Base-by-base conservation (phyloP, 2,113 vertebrate species). In the Neotoma lepida region DNA sequence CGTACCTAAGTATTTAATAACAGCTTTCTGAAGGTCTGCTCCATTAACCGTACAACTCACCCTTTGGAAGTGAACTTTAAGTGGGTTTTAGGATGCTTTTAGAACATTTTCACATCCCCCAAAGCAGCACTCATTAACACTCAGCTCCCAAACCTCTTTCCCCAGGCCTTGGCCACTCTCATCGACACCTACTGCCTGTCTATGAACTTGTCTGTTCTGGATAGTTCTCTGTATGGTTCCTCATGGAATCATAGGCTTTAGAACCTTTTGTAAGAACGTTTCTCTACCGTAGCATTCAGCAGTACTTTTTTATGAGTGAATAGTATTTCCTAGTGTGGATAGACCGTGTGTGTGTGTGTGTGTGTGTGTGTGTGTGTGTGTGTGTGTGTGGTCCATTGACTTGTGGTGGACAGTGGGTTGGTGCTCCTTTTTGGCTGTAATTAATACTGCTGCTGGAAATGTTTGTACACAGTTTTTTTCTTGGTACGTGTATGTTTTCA, bases 31-130 rank as follows among this genome's bases (percentile, higher is more conserved):
- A 86, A 51, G 64, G 49, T 88, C 12, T 10, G 39, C 51, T 41
- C 73, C 90, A 22, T 22, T 51, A 76, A 46, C 44, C 18, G 0
- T 58, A 46, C 26, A 80, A 9, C n/a, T 80, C n/a, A 54, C 4
- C 33, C 22, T 44, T 86, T 39, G 70, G 44, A 51, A n/a, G 84
- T 68, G 46, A 51, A 22, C 7, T 82, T 82, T 26, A 24, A 70
- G 80, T 78, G 74, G 49, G 15, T 80, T 94, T 97, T 66, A 74
- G 80, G 51, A 30, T 93, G 41, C 87, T 96, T 95, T 91, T 91
- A 89, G 63, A 76, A 94, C 84, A 44, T 90, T 73, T 85, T 35
- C n/a, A 78, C 86, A 86, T 80, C 20, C 56, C 35, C 0, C 4
- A 88, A 92, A 89, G 66, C 80, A 95, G n/a, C 35, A 8, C 10